Evolutionary conservation across 1,140 invertebrate species (phyloP).

Genomic region (Trichonephila clavata): DNA sequence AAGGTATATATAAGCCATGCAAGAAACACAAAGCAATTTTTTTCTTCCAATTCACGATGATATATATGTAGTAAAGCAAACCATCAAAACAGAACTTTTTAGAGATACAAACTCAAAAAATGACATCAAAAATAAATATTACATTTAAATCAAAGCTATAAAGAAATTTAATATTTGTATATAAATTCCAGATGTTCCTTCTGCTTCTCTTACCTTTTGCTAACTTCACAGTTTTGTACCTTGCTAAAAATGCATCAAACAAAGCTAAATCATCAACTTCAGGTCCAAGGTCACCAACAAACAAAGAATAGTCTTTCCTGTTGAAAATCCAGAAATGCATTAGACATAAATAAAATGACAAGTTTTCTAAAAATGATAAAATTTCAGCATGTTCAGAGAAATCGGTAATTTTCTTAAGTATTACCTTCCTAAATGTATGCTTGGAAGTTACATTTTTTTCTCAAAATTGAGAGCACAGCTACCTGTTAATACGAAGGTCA

Average conservation of each 20-base stretch:
- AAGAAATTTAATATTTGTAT: too few relatives aligned
- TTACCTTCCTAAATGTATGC: conserved; percentile 57
- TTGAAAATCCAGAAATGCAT: neutral
- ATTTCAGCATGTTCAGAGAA: conserved; percentile 64
- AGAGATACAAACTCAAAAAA: too few relatives aligned
- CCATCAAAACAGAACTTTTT: too few relatives aligned
- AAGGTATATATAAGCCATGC: too few relatives aligned
- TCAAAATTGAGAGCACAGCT: conserved; percentile 63
- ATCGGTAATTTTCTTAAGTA: conserved; percentile 51
- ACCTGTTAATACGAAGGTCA: conserved; percentile 67
- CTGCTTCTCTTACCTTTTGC: conserved; percentile 88
- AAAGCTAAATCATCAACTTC: conserved; percentile 98
- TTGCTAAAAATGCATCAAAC: conserved; percentile 94
- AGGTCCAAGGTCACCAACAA: conserved; percentile 95
- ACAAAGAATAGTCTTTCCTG: conserved; percentile 92
- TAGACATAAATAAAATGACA: neutral
- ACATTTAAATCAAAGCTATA: too few relatives aligned
- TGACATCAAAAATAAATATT: too few relatives aligned
- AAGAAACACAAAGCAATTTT: too few relatives aligned
- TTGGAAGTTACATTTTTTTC: conserved; percentile 58
- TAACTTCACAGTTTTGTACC: conserved; percentile 95
- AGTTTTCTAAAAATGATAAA: conserved; percentile 13
- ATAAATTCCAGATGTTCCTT: neutral
- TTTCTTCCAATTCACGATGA: too few relatives aligned
- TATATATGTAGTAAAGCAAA: too few relatives aligned